phyloP scores from a whole-genome alignment of 2,888 invertebrate species.

The Mesochorus sp. region DNA sequence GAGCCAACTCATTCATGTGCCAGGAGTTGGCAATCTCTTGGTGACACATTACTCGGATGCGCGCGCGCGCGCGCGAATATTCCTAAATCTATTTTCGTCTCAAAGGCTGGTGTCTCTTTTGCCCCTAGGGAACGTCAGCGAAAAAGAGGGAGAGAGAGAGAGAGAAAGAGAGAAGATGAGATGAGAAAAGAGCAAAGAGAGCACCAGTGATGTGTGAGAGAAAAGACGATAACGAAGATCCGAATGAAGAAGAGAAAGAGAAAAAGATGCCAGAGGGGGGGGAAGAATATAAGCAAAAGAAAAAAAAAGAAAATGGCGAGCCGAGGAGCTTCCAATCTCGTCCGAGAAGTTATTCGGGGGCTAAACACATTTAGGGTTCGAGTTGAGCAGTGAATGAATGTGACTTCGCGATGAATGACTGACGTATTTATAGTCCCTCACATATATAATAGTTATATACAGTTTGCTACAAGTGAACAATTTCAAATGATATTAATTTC shows the following conservation, averaged over 20 bases:
- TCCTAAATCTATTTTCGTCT: conserved; percentile 78
- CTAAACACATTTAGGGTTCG: no score
- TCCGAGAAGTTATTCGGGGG: no score
- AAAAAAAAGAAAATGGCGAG: conserved; percentile 10
- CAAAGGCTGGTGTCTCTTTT: conserved; percentile 63
- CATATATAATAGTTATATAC: no score
- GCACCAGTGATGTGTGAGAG: neutral
- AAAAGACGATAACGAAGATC: conserved; percentile 20
- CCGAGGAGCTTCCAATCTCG: conserved; percentile 21
- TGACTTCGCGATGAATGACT: no score
- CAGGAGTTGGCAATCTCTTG: conserved; percentile 73
- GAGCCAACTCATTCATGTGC: conserved; percentile 79
- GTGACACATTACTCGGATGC: conserved; percentile 24
- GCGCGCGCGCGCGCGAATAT: conserved; percentile 69
- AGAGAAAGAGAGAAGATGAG: neutral
- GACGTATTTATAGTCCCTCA: no score
- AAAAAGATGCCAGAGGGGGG: neutral
- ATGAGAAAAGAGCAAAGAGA: neutral
- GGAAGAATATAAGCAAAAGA: neutral
- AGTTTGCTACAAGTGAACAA: no score
- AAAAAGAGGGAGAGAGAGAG: neutral
- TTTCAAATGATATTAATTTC: no score
- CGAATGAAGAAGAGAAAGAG: conserved; percentile 11
- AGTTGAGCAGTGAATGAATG: no score
- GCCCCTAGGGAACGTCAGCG: conserved; percentile 35